Evolutionary conservation across 2,888 invertebrate species (phyloP), one percentile per base, ranked within the genome.

Genomic region (Apodemia hepburni): DNA sequence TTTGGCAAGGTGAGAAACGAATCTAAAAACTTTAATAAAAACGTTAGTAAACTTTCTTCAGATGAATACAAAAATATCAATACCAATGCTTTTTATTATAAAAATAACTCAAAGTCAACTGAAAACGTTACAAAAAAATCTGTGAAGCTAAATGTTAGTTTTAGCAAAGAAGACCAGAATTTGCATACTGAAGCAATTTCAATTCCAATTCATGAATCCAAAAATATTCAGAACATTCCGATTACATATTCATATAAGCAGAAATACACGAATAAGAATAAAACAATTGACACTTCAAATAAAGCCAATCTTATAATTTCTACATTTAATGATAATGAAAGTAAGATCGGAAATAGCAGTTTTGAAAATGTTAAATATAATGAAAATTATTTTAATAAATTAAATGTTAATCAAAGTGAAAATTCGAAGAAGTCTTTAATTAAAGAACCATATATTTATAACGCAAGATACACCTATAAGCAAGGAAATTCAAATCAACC

Each of bases 401-500:
- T 22, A 9, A n/a, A 51, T 22, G 18, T 9, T 51, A 51, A 51
- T 47, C 47, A 47, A 22, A 51, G 51, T 18, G 22, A 22, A 51
- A 51, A 18, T 18, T 51, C 22, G 3, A 18, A 38, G 11, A 38
- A 3, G 3, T 15, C 27, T 11, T 6, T 6, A 12, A 22, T 54
- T 22, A 27, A 22, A 54, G 15, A 54, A 27, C 54, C 54, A 27
- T 54, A 54, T 27, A 27, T 27, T 54, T 54, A 54, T 22, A 54
- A 54, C 15, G 15, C 54, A 54, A 54, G 15, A 18, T 54, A 54
- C 15, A 15, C 27, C 15, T 54, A 54, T 27, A 54, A 54, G 27
- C 54, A 54, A 54, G 27, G 54, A 15, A 54, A 54, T 54, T 54
- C 54, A 54, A 54, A 54, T 22, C 54, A 54, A 11, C 54, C 54